Conservation (phyloP, 2,797 vertebrate genomes). For the Argyrosomus regius region DNA sequence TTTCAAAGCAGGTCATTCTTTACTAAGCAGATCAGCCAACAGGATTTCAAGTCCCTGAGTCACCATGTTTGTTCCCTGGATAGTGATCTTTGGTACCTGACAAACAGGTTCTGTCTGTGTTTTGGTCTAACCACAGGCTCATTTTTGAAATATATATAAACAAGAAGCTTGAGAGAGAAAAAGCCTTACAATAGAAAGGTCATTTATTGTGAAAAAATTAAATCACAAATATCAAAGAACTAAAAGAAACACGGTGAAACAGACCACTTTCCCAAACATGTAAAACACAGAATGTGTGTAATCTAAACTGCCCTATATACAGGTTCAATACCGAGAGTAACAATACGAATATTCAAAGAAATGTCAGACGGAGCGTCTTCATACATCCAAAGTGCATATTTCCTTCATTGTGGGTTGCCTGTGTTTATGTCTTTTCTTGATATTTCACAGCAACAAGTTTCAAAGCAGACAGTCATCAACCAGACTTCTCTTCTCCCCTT, state of each 20-base stretch:
- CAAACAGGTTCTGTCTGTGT: slow-evolving; percentile 66
- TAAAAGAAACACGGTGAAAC: not conserved
- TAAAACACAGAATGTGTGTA: not conserved
- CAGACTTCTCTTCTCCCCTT: not conserved
- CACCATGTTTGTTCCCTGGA: slow-evolving; percentile 22
- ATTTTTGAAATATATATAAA: slow-evolving; percentile 23
- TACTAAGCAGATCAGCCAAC: slow-evolving; percentile 2
- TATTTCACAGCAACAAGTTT: not conserved
- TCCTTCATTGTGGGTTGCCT: slow-evolving; percentile 42
- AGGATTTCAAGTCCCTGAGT: slow-evolving; percentile 23
- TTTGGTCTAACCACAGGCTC: not conserved
- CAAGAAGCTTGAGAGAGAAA: not conserved
- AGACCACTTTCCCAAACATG: not conserved
- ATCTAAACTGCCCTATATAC: not conserved
- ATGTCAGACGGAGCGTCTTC: slow-evolving; percentile 6
- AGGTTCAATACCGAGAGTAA: not conserved
- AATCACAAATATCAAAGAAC: slow-evolving; percentile 5
- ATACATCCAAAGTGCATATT: slow-evolving; percentile 19
- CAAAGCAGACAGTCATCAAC: not conserved
- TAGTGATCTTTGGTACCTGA: slow-evolving; percentile 42
- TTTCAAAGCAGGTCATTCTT: not conserved
- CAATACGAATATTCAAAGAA: not conserved
- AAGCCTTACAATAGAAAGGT: not conserved
- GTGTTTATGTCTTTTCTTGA: slow-evolving; percentile 4
- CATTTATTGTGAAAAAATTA: slow-evolving; percentile 51